These are phyloP conservation scores for Scatophagus argus DNA, from an alignment of 2,113 vertebrate genomes.

Conservation along the genomic window DNA sequence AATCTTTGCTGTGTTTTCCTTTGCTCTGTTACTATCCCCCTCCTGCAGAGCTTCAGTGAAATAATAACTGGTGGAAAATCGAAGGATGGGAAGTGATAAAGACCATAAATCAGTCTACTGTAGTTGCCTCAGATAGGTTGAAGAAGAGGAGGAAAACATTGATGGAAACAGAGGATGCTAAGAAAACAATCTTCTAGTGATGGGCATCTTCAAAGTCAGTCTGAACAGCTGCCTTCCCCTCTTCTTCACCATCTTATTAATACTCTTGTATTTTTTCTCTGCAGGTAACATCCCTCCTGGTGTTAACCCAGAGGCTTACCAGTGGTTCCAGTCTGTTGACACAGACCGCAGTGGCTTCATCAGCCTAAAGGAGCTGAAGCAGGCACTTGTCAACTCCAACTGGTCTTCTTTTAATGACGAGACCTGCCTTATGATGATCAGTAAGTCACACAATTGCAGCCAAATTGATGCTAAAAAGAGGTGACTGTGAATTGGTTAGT, in stretches of 20 bases:
- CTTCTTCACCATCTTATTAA: neutral
- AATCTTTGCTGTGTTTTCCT: constrained; percentile 9
- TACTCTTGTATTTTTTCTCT: neutral
- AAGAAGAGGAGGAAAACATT: neutral
- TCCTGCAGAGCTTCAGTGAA: constrained; percentile 18
- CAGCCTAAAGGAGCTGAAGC: constrained; percentile 92
- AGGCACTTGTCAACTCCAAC: constrained; percentile 96
- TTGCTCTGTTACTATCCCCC: neutral
- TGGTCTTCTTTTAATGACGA: constrained; percentile 94
- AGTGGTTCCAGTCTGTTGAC: constrained; percentile 95
- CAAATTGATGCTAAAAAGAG: neutral
- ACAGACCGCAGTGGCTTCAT: constrained; percentile 92
- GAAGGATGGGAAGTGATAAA: constrained; percentile 28
- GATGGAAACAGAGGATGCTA: neutral
- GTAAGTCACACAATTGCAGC: constrained; percentile 86
- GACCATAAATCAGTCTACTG: constrained; percentile 24
- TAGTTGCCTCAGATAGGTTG: neutral
- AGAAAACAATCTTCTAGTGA: constrained; percentile 7
- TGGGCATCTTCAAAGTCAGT: constrained; percentile 16
- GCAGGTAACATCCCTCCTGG: constrained; percentile 87
- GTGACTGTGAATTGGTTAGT: neutral
- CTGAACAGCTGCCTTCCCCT: neutral
- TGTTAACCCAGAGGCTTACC: constrained; percentile 90
- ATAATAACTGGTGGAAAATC: constrained; percentile 5
- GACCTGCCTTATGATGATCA: constrained; percentile 96